Percentiles rank a stretch among this genome's conserved stretches.
Conservation (phyloP, 2,113 vertebrate species). For the Anguilla rostrata region DNA sequence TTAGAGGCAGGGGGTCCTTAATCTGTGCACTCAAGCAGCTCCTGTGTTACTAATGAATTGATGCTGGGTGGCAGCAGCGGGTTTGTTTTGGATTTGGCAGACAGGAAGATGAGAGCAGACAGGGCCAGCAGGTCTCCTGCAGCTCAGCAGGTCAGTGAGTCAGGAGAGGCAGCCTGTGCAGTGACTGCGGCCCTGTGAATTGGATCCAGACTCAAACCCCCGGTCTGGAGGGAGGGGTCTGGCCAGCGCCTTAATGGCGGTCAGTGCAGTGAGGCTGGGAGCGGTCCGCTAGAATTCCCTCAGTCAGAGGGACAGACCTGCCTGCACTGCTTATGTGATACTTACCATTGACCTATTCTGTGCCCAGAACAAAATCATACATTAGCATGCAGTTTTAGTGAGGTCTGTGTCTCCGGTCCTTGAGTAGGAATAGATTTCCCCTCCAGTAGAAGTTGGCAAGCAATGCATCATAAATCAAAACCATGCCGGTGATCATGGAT, state of each 20-base stretch:
- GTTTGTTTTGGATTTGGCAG: neutral
- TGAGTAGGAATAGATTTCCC: too few species aligned
- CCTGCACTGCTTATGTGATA: neutral
- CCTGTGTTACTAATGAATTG: neutral
- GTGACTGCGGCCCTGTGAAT: neutral
- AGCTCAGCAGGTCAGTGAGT: constrained; percentile 1
- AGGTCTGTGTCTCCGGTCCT: neutral
- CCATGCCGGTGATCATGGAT: too few species aligned
- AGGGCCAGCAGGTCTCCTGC: neutral
- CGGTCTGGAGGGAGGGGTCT: neutral
- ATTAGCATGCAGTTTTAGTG: neutral
- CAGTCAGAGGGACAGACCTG: neutral
- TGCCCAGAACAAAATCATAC: neutral
- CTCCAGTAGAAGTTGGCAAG: too few species aligned
- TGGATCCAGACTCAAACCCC: neutral
- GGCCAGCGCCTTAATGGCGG: neutral
- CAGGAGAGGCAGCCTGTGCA: neutral
- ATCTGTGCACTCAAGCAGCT: neutral
- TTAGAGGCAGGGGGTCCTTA: neutral
- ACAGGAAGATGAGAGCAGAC: neutral
- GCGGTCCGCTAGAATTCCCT: neutral
- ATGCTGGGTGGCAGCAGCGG: neutral
- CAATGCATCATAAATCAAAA: too few species aligned
- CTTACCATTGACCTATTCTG: neutral
- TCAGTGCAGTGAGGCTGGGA: neutral